These are phyloP conservation scores for Tortricodes alternella DNA, from an alignment of 2,888 invertebrate genomes.

Conservation along the genomic window DNA sequence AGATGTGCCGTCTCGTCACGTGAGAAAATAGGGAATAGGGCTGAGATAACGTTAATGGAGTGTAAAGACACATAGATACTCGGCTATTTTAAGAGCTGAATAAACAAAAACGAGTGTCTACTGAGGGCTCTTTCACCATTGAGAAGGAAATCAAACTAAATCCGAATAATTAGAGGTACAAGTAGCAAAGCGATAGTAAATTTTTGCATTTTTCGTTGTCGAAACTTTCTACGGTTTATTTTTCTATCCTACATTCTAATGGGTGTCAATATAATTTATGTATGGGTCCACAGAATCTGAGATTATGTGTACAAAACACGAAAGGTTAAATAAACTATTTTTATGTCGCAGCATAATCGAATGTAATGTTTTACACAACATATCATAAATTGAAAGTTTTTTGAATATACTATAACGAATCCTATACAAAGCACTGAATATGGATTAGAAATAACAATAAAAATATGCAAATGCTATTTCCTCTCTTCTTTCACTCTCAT, in stretches of 20 bases:
- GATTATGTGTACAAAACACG: too few species aligned
- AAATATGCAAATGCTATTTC: not conserved
- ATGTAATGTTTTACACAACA: too few species aligned
- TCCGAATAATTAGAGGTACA: not conserved
- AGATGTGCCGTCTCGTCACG: constrained; percentile 61
- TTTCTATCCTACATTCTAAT: too few species aligned
- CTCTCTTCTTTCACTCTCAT: not conserved
- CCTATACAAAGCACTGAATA: not conserved
- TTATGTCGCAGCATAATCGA: too few species aligned
- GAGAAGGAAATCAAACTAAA: constrained; percentile 3
- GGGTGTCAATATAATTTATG: too few species aligned
- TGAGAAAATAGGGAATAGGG: constrained; percentile 65
- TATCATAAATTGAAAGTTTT: too few species aligned
- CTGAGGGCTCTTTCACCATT: not conserved
- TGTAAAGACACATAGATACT: constrained; percentile 44
- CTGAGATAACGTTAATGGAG: constrained; percentile 51
- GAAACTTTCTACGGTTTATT: too few species aligned
- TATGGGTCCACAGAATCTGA: too few species aligned
- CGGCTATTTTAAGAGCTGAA: constrained; percentile 24
- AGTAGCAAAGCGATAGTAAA: too few species aligned
- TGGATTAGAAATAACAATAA: not conserved
- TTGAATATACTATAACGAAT: too few species aligned
- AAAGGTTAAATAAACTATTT: too few species aligned
- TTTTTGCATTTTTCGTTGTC: too few species aligned
- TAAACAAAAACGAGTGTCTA: constrained; percentile 19